Conservation (phyloP, 2,797 vertebrate species). For the Cyclopterus lumpus region DNA sequence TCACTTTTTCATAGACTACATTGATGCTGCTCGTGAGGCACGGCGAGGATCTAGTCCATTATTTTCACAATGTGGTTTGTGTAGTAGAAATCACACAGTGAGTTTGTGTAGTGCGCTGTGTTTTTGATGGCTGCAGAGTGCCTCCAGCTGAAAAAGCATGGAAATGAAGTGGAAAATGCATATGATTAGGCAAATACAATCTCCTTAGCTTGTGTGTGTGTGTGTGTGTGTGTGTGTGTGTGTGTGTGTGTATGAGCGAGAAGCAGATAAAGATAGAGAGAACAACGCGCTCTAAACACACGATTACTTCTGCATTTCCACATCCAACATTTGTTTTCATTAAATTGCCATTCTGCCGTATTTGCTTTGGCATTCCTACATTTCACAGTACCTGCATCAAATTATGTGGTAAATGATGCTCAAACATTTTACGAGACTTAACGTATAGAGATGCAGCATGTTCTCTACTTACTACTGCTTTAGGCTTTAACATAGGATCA, state of each 20-base stretch:
- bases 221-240: conserved; percentile 40
- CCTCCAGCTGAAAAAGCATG: conserved; percentile 70
- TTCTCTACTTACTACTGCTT: conserved; percentile 33
- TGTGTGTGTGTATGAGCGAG: conserved; percentile 51
- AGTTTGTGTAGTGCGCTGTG: conserved; percentile 30
- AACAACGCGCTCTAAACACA: conserved; percentile 67
- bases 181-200: conserved; percentile 71
- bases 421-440: conserved; percentile 60
- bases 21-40: not conserved
- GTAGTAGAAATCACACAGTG: not conserved
- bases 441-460: conserved; percentile 42
- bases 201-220: conserved; percentile 41
- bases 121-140: conserved; percentile 55
- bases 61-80: not conserved
- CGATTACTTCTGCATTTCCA: conserved; percentile 76
- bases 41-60: not conserved
- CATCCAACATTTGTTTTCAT: conserved; percentile 77
- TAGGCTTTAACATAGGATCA: conserved; percentile 22
- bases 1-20: not conserved
- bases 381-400: conserved; percentile 70
- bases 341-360: conserved; percentile 70
- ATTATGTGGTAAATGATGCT: conserved; percentile 73
- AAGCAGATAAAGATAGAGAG: conserved; percentile 48
- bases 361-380: conserved; percentile 70
- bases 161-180: conserved; percentile 80